A percentile compares a stretch with the other conserved stretches of the same genome.
Conservation (phyloP, 2,797 vertebrate genomes). For the Pogonophryne albipinna region DNA sequence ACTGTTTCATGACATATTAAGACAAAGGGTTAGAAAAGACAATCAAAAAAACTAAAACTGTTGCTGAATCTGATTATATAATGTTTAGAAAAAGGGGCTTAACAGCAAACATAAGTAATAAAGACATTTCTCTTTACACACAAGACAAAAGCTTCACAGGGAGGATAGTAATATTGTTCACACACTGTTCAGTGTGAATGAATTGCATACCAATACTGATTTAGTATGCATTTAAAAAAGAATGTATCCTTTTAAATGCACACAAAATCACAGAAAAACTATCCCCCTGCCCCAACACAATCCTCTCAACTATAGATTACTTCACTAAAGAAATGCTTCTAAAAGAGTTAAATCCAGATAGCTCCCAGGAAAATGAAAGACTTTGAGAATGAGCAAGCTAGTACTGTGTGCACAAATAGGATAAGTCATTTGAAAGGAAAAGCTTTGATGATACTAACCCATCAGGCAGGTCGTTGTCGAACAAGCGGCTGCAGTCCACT, state of each 20-base stretch:
- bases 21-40: conserved; percentile 59
- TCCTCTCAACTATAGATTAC: neutral
- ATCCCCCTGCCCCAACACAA: neutral
- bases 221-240: no score
- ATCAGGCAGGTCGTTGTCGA: conserved; percentile 96
- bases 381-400: neutral
- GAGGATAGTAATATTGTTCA: neutral
- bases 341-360: neutral
- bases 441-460: conserved; percentile 86
- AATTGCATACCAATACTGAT: no score
- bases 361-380: neutral
- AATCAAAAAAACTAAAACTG: neutral
- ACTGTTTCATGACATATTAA: conserved; percentile 75
- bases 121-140: neutral
- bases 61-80: neutral
- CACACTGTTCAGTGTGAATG: no score
- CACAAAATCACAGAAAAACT: neutral
- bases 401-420: neutral
- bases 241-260: neutral
- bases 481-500: conserved; percentile 96
- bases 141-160: neutral
- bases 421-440: neutral
- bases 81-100: no score
- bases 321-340: neutral
- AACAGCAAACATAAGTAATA: no score